Evolutionary conservation across 1,140 invertebrate genomes (phyloP), one percentile per base, ranked within the genome.

Genomic region (Drosophila kepulauana): DNA sequence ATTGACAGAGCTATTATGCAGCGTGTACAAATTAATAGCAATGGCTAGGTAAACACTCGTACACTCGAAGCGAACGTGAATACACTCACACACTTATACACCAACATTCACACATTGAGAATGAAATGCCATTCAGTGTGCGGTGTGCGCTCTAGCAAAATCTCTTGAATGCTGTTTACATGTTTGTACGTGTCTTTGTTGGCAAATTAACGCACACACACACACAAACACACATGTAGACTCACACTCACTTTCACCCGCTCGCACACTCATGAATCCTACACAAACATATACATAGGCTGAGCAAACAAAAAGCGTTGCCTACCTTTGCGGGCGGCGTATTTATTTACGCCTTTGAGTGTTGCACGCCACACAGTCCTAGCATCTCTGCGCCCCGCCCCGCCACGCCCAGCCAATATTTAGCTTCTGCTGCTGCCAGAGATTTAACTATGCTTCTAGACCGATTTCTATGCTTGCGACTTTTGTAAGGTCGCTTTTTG

Each of bases 301-400:
- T 54, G 67, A 49, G 64, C 78, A 88, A 87, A 88, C 84, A 87
- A 88, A 88, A 69, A 75, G 64, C 64, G 66, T 80, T 43, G 79
- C 82, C 82, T 62, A 77, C 77, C 79, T 80, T 82, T 88, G 84
- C 68, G 77, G 84, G 63, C 59, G 73, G 68, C 66, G 77, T 82
- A 87, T 87, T 87, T 87, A 87, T 88, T 87, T 88, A 77, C 84
- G 84, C 84, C 74, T 87, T 88, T 88, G 79, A 88, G 73, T 80
- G 84, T 63, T 74, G 79, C 77, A 77, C 72, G 56, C 51, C 66
- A 67, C 62, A 51, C 63, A 43, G 59, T 51, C 13, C 11, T 68
- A 65, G 38, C 48, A 16, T 38, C 10, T 13, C 30, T 35, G 35
- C 35, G 1, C 30, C n/a, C 20, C 45, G 8, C 1, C 49, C 25